Evolutionary conservation across 2,888 invertebrate species (phyloP).

Genomic region (Yponomeuta cagnagella): DNA sequence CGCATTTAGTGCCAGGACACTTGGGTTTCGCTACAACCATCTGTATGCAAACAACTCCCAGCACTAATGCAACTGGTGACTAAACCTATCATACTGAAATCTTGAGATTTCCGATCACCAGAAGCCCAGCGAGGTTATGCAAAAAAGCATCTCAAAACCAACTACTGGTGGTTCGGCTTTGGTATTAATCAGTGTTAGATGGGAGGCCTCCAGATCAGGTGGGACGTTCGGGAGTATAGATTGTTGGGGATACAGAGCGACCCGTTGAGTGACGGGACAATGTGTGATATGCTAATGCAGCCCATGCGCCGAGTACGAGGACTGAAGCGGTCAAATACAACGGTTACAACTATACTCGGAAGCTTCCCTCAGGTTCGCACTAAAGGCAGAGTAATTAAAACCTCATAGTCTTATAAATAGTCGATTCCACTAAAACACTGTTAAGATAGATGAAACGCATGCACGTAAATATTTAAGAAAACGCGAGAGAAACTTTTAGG

Average conservation of each 20-base stretch:
- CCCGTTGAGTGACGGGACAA: slow-evolving; percentile 61
- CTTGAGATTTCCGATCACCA: background rate
- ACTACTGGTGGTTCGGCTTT: background rate
- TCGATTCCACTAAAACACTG: too few relatives aligned
- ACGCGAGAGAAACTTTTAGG: too few relatives aligned
- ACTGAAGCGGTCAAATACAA: background rate
- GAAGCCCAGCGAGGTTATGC: background rate
- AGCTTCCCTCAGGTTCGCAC: background rate
- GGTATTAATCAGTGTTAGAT: background rate
- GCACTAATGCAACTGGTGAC: background rate
- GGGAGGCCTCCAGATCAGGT: background rate
- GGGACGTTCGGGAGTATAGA: background rate
- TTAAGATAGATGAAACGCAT: too few relatives aligned
- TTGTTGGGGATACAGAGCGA: slow-evolving; percentile 42
- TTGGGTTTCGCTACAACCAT: slow-evolving; percentile 1
- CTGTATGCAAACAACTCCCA: background rate
- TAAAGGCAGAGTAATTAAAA: too few relatives aligned
- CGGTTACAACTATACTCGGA: background rate
- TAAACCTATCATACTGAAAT: background rate
- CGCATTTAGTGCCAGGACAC: slow-evolving; percentile 9
- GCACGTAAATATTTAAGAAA: too few relatives aligned
- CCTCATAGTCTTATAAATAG: too few relatives aligned
- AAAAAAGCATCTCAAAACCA: background rate
- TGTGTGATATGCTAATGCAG: slow-evolving; percentile 52
- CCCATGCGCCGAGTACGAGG: background rate